phyloP scores from a whole-genome alignment of 2,888 invertebrate genomes.

The Resseliella maxima region DNA sequence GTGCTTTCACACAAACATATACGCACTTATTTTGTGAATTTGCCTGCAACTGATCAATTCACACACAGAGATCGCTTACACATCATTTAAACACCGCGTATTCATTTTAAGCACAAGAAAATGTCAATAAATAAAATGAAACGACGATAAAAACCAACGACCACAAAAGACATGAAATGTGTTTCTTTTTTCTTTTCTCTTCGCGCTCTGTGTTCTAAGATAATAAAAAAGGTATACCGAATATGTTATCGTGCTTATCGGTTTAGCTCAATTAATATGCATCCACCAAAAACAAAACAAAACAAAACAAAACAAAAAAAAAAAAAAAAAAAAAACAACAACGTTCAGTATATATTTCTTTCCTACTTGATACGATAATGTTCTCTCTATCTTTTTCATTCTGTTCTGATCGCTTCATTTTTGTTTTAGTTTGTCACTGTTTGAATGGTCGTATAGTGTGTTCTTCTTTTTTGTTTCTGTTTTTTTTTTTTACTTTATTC shows the following conservation, averaged over 20 bases:
- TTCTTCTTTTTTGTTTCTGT: neutral
- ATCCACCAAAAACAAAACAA: conserved; percentile 52
- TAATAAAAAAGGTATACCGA: neutral
- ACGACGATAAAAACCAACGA: conserved; percentile 55
- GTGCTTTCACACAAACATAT: no score
- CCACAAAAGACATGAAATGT: conserved; percentile 43
- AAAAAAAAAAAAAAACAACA: no score
- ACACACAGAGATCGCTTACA: conserved; percentile 26
- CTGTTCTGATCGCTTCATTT: neutral
- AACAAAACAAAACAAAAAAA: no score
- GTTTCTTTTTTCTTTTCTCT: neutral
- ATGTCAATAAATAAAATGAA: conserved; percentile 53
- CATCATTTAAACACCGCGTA: conserved; percentile 32
- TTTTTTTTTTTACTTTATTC: no score
- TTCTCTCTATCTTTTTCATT: neutral
- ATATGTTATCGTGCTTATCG: conserved; percentile 55
- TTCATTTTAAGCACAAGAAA: conserved; percentile 44
- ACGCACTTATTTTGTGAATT: neutral
- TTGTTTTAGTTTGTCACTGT: neutral
- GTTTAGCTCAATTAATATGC: conserved; percentile 52
- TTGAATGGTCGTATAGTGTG: neutral
- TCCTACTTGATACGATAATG: neutral
- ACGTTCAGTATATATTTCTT: neutral
- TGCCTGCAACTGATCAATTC: conserved; percentile 26
- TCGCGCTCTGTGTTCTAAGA: no score